Conservation (phyloP, 2,888 invertebrate species). For the Pyrrhia umbra region DNA sequence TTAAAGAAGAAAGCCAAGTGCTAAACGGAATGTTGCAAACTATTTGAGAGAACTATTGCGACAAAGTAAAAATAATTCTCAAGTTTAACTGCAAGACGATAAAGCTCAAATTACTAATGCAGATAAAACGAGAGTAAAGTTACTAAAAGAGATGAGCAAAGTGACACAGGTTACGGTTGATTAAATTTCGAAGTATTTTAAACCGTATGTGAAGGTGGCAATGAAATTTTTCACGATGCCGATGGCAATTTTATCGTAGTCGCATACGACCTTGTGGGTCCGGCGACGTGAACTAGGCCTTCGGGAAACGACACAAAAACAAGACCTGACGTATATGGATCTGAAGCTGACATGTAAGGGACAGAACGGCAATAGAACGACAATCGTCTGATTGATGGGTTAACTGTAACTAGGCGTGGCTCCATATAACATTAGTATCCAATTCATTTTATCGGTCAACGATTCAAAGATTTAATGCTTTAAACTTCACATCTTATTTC, state of each 20-base stretch:
- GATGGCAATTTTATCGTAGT: conserved; percentile 65
- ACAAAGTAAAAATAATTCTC: conserved; percentile 27
- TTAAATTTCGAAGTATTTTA: conserved; percentile 59
- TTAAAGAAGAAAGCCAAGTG: conserved; percentile 75
- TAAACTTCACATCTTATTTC: conserved; percentile 29
- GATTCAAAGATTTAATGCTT: conserved; percentile 59
- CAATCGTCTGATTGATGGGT: conserved; percentile 80
- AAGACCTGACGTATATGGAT: conserved; percentile 81
- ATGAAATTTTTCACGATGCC: conserved; percentile 58
- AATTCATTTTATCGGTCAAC: conserved; percentile 73
- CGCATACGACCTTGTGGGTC: conserved; percentile 81
- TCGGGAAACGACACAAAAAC: conserved; percentile 85
- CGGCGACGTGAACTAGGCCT: conserved; percentile 79
- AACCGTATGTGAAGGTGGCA: conserved; percentile 68
- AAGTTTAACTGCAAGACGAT: conserved; percentile 8
- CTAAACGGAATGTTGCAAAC: conserved; percentile 69
- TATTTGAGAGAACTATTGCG: conserved; percentile 58
- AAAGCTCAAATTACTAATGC: conserved; percentile 44
- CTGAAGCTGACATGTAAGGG: conserved; percentile 70
- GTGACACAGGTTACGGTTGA: conserved; percentile 22
- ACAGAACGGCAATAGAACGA: conserved; percentile 75
- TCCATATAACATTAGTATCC: conserved; percentile 65
- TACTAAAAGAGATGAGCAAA: conserved; percentile 50
- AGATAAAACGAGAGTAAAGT: conserved; percentile 38
- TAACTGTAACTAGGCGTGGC: conserved; percentile 82